Conservation (phyloP, 2,888 invertebrate genomes). For the Heliconius charithonia region DNA sequence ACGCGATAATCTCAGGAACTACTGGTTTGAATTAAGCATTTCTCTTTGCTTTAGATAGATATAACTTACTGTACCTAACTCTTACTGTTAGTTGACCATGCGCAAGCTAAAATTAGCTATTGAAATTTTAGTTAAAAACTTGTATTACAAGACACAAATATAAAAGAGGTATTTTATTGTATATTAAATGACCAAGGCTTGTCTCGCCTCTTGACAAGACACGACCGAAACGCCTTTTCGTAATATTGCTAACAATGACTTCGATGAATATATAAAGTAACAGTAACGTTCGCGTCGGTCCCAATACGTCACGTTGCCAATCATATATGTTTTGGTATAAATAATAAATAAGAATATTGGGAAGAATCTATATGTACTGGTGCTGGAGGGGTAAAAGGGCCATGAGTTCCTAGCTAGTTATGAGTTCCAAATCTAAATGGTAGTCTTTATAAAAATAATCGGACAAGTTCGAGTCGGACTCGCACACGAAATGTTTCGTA, state of each 20-base stretch:
- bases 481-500: too few species aligned
- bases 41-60: not conserved
- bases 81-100: not conserved
- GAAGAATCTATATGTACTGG: not conserved
- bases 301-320: constrained; percentile 27
- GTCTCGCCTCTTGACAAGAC: not conserved
- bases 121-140: not conserved
- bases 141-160: not conserved
- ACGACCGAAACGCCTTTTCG: constrained; percentile 32
- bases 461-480: too few species aligned
- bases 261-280: constrained; percentile 24
- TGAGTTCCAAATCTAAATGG: not conserved
- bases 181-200: not conserved
- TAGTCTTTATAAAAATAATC: not conserved
- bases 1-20: not conserved
- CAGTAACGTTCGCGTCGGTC: constrained; percentile 6
- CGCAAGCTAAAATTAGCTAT: not conserved
- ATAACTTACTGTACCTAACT: too few species aligned
- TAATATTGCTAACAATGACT: constrained; percentile 29
- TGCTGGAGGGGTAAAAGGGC: not conserved
- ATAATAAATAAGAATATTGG: constrained; percentile 21
- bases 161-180: not conserved
- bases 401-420: too few species aligned
- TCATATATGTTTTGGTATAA: constrained; percentile 14
- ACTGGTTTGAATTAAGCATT: not conserved